Evolutionary conservation across 2,113 vertebrate species (phyloP).

Genomic region (Turdus rufiventris): DNA sequence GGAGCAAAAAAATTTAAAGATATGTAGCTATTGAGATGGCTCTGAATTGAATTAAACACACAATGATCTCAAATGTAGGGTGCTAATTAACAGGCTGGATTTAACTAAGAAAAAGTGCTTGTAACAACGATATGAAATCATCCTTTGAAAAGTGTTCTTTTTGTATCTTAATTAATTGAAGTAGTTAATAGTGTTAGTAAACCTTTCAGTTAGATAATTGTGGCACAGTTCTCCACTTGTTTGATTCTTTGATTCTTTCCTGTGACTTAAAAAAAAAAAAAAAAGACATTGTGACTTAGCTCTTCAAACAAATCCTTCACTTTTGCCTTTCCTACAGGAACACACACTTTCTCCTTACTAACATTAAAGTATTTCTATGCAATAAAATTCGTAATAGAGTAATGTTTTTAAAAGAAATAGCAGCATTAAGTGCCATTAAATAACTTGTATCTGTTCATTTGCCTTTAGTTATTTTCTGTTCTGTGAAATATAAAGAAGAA

Average conservation of each 20-base stretch:
- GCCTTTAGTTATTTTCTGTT: not conserved
- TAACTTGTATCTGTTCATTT: not conserved
- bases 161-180: not conserved
- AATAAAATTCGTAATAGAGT: not conserved
- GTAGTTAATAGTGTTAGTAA: not conserved
- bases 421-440: not conserved
- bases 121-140: not conserved
- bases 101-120: not conserved
- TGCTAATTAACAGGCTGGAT: conserved; percentile 11
- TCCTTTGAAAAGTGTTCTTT: not conserved
- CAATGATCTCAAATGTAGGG: conserved; percentile 19
- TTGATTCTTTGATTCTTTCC: not conserved
- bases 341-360: not conserved
- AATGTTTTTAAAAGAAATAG: not conserved
- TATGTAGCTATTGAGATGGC: not conserved
- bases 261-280: not conserved
- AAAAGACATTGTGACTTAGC: not conserved
- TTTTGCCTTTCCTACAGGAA: not conserved
- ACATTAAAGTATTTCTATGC: not conserved
- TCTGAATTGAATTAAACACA: conserved; percentile 39
- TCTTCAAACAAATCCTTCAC: not conserved
- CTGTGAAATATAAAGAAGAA: not conserved
- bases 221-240: not conserved
- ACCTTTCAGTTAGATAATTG: not conserved
- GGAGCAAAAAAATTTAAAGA: not conserved